These are phyloP conservation scores for Paradisaea rubra DNA, from an alignment of 2,113 vertebrate species.

Conservation along the genomic window DNA sequence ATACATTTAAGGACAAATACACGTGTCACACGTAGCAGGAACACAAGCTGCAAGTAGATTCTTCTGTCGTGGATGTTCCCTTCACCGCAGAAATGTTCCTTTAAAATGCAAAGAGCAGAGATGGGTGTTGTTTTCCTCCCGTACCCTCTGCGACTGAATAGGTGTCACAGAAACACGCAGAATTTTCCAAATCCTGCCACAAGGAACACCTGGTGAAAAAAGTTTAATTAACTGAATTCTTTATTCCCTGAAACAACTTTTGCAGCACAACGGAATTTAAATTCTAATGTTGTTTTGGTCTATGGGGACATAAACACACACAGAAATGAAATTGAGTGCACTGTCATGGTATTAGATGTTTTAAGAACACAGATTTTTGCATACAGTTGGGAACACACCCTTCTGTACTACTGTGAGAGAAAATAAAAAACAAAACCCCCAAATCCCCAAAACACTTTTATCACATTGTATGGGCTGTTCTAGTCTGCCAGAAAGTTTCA, in stretches of 20 bases:
- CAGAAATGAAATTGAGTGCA: background rate
- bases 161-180: fast-evolving
- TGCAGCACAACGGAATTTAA: background rate
- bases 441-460: fast-evolving
- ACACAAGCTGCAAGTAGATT: background rate
- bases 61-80: background rate
- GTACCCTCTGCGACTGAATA: background rate
- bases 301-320: background rate
- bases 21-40: background rate
- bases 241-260: background rate
- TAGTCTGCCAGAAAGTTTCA: background rate
- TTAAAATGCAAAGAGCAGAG: background rate
- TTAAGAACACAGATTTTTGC: background rate
- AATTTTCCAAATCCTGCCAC: background rate
- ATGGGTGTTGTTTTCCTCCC: background rate
- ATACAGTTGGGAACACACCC: background rate
- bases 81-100: background rate
- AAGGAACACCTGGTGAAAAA: background rate
- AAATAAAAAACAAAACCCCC: background rate
- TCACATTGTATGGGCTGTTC: background rate
- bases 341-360: background rate
- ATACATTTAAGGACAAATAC: background rate
- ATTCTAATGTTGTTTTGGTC: background rate
- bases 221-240: background rate
- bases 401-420: background rate